phyloP scores from a whole-genome alignment of 2,113 vertebrate genomes.

The Anarrhichthys ocellatus region DNA sequence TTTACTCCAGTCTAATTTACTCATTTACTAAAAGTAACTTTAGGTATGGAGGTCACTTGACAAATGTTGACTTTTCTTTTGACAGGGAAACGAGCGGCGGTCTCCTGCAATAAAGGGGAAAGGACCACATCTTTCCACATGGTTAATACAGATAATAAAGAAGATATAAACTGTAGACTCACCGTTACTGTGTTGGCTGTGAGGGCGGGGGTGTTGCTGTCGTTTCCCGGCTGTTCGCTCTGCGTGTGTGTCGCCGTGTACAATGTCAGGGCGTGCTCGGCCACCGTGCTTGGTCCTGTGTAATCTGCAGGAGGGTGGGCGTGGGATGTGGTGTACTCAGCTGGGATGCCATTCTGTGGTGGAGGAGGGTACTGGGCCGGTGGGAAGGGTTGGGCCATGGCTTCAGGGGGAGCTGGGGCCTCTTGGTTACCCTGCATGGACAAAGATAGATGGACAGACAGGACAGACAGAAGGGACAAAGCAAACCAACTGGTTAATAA shows the following conservation, averaged over 20 bases:
- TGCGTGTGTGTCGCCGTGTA: constrained; percentile 93
- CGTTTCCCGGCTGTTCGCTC: constrained; percentile 86
- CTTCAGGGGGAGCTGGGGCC: constrained; percentile 91
- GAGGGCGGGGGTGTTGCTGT: constrained; percentile 88
- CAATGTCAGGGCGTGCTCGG: constrained; percentile 91
- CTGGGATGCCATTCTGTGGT: constrained; percentile 91
- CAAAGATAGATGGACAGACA: not conserved
- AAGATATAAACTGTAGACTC: constrained; percentile 63
- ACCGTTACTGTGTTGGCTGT: constrained; percentile 91
- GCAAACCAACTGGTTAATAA: not conserved
- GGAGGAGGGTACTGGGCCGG: constrained; percentile 90
- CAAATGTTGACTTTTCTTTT: too few species aligned
- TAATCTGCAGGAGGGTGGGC: constrained; percentile 90
- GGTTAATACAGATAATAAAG: too few species aligned
- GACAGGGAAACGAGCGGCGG: too few species aligned
- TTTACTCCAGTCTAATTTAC: too few species aligned
- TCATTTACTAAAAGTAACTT: too few species aligned
- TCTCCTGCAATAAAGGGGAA: too few species aligned
- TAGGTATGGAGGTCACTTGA: too few species aligned
- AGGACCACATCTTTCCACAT: too few species aligned
- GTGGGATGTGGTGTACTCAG: constrained; percentile 87
- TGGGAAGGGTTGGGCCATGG: constrained; percentile 94
- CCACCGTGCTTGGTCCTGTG: constrained; percentile 89
- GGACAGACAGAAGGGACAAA: not conserved
- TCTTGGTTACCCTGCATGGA: constrained; percentile 91